phyloP scores from a whole-genome alignment of 2,113 vertebrate genomes.

The Pedetes capensis region DNA sequence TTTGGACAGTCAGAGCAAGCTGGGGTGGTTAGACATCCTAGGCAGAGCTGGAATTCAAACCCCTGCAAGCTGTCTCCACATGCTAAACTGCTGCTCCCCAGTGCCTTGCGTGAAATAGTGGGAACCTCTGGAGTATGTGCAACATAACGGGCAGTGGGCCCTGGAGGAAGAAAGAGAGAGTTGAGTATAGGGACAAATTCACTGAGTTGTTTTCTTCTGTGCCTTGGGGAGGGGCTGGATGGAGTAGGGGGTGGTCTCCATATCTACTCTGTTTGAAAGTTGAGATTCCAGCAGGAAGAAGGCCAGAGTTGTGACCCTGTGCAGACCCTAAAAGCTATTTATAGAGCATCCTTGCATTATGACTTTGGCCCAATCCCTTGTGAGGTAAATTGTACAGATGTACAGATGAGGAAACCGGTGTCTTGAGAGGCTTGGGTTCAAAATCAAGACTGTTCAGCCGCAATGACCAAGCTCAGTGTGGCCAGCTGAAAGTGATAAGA shows the following conservation, averaged over 20 bases:
- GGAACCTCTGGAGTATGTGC: background rate
- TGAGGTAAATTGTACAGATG: background rate
- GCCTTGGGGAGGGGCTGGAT: too few relatives aligned
- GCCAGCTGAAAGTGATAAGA: background rate
- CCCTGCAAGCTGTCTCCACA: background rate
- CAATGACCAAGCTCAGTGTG: background rate
- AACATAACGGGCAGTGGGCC: background rate
- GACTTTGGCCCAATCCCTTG: background rate
- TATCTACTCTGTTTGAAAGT: background rate
- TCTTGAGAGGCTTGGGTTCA: background rate
- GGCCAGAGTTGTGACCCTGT: background rate
- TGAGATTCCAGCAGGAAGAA: background rate
- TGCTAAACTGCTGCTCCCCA: background rate
- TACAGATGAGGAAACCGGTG: background rate
- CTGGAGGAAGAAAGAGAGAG: background rate
- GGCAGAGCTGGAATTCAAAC: background rate
- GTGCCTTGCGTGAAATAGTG: background rate
- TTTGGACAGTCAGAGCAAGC: background rate
- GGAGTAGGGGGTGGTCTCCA: background rate
- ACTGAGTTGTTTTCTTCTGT: background rate
- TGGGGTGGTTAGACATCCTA: background rate
- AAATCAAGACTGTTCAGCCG: too few relatives aligned
- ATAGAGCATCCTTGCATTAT: background rate
- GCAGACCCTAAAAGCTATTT: background rate
- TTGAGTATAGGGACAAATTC: fast-evolving